A percentile compares a stretch with the other conserved stretches of the same genome.
These are phyloP conservation scores for Oxystoma pomonae DNA, from an alignment of 2,888 invertebrate genomes.

Conservation along the genomic window DNA sequence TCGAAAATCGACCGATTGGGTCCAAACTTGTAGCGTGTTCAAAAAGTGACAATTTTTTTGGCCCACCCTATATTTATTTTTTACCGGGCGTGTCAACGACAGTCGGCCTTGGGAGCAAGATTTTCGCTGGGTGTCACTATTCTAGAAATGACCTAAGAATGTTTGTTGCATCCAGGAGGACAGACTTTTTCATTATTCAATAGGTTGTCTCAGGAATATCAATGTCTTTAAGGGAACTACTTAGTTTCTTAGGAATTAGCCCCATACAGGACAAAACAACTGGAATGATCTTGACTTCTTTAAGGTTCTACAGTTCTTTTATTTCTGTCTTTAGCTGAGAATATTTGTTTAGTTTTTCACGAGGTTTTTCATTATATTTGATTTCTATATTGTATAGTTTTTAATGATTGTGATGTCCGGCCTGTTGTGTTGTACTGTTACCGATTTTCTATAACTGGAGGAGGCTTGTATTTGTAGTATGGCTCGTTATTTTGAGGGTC, in stretches of 20 bases:
- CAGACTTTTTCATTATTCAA: not conserved
- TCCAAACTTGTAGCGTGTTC: no score
- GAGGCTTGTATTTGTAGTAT: no score
- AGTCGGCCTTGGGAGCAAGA: not conserved
- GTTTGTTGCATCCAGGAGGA: not conserved
- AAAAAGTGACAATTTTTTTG: no score
- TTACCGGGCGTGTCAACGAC: not conserved
- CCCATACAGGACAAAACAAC: not conserved
- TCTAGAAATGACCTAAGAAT: not conserved
- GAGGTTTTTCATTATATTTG: not conserved
- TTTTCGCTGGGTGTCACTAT: no score
- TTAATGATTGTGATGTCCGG: not conserved
- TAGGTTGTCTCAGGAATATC: not conserved
- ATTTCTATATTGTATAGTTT: not conserved
- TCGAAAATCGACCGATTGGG: no score
- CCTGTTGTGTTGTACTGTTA: not conserved
- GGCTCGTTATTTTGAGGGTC: not conserved
- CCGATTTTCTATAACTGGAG: not conserved
- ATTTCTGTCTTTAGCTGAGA: no score
- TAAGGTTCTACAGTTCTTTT: no score
- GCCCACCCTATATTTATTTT: no score
- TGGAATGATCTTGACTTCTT: constrained; percentile 1
- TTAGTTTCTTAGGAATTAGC: not conserved
- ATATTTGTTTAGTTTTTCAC: not conserved
- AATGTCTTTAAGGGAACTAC: not conserved